Percentiles rank a stretch among this genome's conserved stretches.
Evolutionary conservation across 2,113 vertebrate species (phyloP).

Genomic region (Saccopteryx leptura): DNA sequence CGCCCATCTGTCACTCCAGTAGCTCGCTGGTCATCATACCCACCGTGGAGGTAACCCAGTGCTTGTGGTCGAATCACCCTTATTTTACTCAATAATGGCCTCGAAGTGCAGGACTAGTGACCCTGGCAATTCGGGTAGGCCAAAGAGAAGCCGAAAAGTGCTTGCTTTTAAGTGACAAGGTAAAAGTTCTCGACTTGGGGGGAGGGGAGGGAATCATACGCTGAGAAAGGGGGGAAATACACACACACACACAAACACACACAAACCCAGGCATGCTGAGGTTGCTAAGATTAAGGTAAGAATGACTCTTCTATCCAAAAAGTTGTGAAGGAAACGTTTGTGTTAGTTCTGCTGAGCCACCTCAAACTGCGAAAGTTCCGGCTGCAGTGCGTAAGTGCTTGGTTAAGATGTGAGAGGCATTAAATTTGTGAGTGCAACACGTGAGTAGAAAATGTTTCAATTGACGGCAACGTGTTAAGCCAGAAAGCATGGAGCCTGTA

Average conservation of each 20-base stretch:
- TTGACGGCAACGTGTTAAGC: background rate
- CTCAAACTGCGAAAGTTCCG: background rate
- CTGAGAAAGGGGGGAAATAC: background rate
- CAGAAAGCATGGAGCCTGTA: background rate
- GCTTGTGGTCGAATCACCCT: background rate
- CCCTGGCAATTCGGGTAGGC: background rate
- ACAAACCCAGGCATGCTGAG: background rate
- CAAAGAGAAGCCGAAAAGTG: background rate
- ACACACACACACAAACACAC: too few species aligned
- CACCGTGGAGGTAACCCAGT: background rate
- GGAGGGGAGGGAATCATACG: background rate
- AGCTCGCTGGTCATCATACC: background rate
- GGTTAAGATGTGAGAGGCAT: background rate
- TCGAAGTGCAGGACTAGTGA: background rate
- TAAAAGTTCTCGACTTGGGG: background rate
- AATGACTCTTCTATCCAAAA: too few species aligned
- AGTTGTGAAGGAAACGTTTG: background rate
- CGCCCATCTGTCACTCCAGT: background rate
- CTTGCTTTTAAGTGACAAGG: background rate
- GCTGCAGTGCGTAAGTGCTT: background rate
- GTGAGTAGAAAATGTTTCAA: background rate
- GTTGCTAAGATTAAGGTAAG: background rate
- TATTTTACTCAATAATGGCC: background rate
- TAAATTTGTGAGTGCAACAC: background rate
- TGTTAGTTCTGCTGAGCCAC: too few species aligned